Percentiles rank a stretch among this genome's conserved stretches.
These are phyloP conservation scores for Mustelus asterias DNA, from an alignment of 2,113 vertebrate species.

Conservation along the genomic window DNA sequence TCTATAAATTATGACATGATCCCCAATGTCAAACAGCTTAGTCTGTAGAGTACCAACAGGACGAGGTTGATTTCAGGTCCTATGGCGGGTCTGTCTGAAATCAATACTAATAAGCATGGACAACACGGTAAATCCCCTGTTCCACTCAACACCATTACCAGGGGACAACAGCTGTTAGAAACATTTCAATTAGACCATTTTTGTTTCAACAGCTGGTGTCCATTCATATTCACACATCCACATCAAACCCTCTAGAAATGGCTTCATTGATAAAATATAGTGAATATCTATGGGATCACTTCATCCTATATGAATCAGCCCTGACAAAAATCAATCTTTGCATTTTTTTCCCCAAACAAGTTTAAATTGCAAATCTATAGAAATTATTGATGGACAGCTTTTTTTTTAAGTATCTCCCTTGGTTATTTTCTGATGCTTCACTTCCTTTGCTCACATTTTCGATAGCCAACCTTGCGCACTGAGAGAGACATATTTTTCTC, in stretches of 20 bases:
- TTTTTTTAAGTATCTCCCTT: neutral
- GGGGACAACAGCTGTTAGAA: neutral
- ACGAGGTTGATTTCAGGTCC: neutral
- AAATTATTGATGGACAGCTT: neutral
- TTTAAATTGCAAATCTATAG: constrained; percentile 1
- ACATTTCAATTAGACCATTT: constrained; percentile 9
- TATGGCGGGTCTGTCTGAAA: neutral
- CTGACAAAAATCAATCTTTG: constrained; percentile 1
- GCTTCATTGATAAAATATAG: neutral
- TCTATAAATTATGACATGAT: neutral
- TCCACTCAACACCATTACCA: neutral
- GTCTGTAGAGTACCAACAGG: neutral
- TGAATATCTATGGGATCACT: constrained; percentile 5
- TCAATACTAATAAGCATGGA: constrained; percentile 6
- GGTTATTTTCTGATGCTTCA: neutral
- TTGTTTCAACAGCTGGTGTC: neutral
- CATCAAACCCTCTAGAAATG: neutral
- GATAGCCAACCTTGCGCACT: neutral
- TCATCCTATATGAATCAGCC: neutral
- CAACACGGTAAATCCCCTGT: neutral
- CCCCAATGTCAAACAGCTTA: neutral
- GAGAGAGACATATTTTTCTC: neutral
- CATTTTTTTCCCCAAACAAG: neutral
- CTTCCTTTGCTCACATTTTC: neutral
- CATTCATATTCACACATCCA: neutral